Percentiles rank a stretch among this genome's conserved stretches.
phyloP scores from a whole-genome alignment of 2,888 invertebrate genomes.

The Sicus ferrugineus region DNA sequence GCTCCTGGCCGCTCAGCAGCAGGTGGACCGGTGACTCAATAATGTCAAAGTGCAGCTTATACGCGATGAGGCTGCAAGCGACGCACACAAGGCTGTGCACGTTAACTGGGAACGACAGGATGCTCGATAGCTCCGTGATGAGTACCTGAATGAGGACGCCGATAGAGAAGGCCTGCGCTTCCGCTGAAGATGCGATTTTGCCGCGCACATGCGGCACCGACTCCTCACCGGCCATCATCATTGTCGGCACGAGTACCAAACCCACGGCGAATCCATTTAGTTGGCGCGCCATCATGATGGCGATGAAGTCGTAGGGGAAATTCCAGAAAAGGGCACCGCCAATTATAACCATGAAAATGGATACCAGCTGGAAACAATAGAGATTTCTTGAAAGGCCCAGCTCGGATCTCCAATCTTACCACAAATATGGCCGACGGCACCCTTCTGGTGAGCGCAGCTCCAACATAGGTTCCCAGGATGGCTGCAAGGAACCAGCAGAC shows the following conservation, averaged over 20 bases:
- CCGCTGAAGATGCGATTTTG: conserved; percentile 39
- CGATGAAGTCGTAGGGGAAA: conserved; percentile 34
- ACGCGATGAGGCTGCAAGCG: conserved; percentile 45
- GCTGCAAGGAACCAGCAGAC: conserved; percentile 58
- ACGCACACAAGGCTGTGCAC: conserved; percentile 49
- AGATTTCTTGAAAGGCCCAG: neutral
- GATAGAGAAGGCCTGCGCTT: conserved; percentile 42
- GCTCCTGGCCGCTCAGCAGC: conserved; percentile 49
- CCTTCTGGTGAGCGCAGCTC: conserved; percentile 45
- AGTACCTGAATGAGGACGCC: conserved; percentile 52
- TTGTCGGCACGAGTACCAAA: conserved; percentile 49
- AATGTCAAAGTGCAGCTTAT: conserved; percentile 39
- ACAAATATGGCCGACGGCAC: conserved; percentile 49
- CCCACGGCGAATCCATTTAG: conserved; percentile 58
- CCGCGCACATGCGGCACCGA: conserved; percentile 49
- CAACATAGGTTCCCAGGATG: conserved; percentile 52
- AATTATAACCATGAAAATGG: conserved; percentile 47
- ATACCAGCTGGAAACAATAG: conserved; percentile 44
- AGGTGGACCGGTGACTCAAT: conserved; percentile 55
- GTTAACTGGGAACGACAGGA: conserved; percentile 4
- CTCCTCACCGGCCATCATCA: conserved; percentile 55
- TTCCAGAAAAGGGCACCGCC: conserved; percentile 49
- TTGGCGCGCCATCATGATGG: conserved; percentile 48
- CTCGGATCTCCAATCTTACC: conserved; percentile 42
- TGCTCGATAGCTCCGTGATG: conserved; percentile 40